phyloP scores from a whole-genome alignment of 2,113 vertebrate genomes.

The Pedionomus torquatus region DNA sequence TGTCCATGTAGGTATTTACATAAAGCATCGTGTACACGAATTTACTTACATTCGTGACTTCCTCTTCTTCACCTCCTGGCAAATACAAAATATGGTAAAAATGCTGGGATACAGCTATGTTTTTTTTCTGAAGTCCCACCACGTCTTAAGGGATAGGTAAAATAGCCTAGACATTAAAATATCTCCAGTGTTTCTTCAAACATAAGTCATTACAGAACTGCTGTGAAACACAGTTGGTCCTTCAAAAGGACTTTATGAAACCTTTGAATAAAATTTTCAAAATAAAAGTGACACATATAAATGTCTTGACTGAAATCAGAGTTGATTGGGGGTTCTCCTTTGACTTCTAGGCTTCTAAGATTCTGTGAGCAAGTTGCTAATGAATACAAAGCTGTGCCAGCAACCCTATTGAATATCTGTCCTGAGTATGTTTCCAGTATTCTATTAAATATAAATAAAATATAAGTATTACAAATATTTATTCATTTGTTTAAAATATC shows the following conservation, averaged over 20 bases:
- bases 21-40: not conserved
- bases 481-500: not conserved
- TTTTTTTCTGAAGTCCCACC: not conserved
- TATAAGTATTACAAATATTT: not conserved
- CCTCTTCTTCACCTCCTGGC: not conserved
- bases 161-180: not conserved
- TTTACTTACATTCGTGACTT: not conserved
- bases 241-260: not conserved
- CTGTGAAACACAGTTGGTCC: not conserved
- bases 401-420: not conserved
- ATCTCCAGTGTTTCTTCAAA: not conserved
- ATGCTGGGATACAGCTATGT: not conserved
- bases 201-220: not conserved
- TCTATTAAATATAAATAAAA: not conserved
- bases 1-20: not conserved
- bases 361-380: not conserved
- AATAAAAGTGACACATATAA: not conserved
- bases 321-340: not conserved
- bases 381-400: not conserved
- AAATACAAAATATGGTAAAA: not conserved
- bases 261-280: not conserved
- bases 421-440: not conserved
- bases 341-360: not conserved
- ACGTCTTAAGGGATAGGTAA: not conserved
- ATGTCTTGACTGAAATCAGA: not conserved